Evolutionary conservation across 2,113 vertebrate genomes (phyloP).

Genomic region (Vireo altiloquus): DNA sequence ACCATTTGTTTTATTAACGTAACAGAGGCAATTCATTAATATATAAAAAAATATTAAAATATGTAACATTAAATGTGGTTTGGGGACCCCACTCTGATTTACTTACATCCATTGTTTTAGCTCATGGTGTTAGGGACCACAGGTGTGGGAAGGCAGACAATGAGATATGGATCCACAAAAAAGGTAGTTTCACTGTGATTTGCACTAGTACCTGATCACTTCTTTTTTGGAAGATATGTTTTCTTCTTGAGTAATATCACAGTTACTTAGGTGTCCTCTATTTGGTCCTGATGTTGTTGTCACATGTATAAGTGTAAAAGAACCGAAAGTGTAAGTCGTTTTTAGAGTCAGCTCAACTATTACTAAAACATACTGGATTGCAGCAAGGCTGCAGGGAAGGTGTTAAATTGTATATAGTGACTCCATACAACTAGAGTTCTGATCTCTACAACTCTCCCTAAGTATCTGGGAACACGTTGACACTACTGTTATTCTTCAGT

Average conservation of each 20-base stretch:
- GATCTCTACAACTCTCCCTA: background rate
- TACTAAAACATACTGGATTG: background rate
- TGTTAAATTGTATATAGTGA: background rate
- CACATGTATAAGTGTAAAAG: background rate
- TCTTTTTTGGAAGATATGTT: background rate
- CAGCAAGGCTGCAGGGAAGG: background rate
- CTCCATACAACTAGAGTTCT: background rate
- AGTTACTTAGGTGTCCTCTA: background rate
- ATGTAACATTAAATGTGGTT: background rate
- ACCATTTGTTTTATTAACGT: background rate
- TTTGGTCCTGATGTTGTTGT: background rate
- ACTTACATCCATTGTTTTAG: background rate
- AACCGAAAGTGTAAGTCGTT: background rate
- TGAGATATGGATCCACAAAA: background rate
- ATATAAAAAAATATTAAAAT: background rate
- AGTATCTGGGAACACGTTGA: background rate
- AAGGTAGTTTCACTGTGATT: background rate
- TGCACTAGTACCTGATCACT: background rate
- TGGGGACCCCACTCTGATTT: background rate
- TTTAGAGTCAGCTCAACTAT: background rate
- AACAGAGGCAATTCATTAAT: background rate
- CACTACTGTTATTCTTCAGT: background rate
- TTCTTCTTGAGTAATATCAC: background rate
- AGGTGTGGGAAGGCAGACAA: background rate
- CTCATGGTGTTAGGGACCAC: background rate